phyloP scores from a whole-genome alignment of 2,888 invertebrate species.

The Diploptera punctata region DNA sequence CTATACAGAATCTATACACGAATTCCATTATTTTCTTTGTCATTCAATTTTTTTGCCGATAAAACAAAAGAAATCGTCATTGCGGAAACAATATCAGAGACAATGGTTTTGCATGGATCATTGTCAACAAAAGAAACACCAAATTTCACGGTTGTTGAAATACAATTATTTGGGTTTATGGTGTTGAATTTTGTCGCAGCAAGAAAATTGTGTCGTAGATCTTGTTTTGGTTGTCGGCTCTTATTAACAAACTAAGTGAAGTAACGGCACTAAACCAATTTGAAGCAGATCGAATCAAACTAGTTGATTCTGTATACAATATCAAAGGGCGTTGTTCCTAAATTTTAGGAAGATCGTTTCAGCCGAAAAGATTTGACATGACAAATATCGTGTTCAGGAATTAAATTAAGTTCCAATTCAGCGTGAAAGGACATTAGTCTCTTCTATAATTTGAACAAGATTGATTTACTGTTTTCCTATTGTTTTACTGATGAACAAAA shows the following conservation, averaged over 20 bases:
- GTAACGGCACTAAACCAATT: slow-evolving; percentile 29
- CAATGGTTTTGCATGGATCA: background rate
- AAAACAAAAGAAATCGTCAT: no score
- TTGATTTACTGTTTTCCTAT: no score
- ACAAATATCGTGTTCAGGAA: no score
- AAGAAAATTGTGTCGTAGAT: background rate
- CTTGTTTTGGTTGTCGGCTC: background rate
- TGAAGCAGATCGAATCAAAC: slow-evolving; percentile 28
- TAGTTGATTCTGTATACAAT: slow-evolving; percentile 5
- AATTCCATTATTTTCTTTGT: no score
- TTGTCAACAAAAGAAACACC: background rate
- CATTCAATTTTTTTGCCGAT: no score
- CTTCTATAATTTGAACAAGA: no score
- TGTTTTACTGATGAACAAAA: no score
- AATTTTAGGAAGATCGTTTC: no score
- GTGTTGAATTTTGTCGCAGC: background rate
- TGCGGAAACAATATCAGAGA: background rate
- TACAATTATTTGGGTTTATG: background rate
- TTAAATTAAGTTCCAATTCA: no score
- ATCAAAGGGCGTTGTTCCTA: slow-evolving; percentile 9
- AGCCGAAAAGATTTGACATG: no score
- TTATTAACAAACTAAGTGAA: slow-evolving; percentile 12
- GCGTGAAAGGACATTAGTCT: no score
- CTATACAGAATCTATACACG: no score
- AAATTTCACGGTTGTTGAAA: background rate